Conservation (phyloP, 1,140 invertebrate genomes). For the Lepidurus apus region DNA sequence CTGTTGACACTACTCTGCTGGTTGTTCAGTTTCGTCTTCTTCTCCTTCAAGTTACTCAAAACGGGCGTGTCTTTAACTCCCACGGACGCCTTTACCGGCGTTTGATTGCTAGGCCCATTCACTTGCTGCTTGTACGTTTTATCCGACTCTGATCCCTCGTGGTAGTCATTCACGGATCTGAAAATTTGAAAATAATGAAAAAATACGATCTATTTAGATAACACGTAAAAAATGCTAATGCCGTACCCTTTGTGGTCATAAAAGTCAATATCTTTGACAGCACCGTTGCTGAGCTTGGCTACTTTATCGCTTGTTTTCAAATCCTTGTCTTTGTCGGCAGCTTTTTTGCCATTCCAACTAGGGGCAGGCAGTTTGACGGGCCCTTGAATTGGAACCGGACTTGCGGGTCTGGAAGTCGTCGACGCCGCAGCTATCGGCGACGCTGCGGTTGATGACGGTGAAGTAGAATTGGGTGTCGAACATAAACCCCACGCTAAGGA, state of each 20-base stretch:
- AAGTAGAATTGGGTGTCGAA: constrained; percentile 14
- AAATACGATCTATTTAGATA: background rate
- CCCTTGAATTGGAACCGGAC: constrained; percentile 10
- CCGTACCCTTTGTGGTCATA: constrained; percentile 14
- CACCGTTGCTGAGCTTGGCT: constrained; percentile 9
- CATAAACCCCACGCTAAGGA: background rate
- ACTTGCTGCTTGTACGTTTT: constrained; percentile 28
- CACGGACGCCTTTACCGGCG: background rate
- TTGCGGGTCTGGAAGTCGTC: background rate
- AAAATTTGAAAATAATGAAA: background rate
- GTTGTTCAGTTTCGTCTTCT: constrained; percentile 52
- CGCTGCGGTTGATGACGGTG: background rate
- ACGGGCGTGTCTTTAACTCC: background rate
- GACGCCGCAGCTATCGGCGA: background rate
- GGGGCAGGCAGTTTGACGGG: background rate
- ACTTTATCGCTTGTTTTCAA: background rate
- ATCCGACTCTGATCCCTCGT: constrained; percentile 29
- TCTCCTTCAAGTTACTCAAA: constrained; percentile 48
- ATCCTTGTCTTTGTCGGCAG: background rate
- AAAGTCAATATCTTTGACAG: constrained; percentile 4
- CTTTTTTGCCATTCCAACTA: constrained; percentile 4
- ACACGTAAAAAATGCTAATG: background rate
- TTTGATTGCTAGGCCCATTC: constrained; percentile 26
- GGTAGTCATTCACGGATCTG: constrained; percentile 32
- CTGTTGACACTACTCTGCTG: constrained; percentile 49